A percentile compares a stretch with the other conserved stretches of the same genome.
These are phyloP conservation scores for Promerops cafer DNA, from an alignment of 2,113 vertebrate species.

Conservation along the genomic window DNA sequence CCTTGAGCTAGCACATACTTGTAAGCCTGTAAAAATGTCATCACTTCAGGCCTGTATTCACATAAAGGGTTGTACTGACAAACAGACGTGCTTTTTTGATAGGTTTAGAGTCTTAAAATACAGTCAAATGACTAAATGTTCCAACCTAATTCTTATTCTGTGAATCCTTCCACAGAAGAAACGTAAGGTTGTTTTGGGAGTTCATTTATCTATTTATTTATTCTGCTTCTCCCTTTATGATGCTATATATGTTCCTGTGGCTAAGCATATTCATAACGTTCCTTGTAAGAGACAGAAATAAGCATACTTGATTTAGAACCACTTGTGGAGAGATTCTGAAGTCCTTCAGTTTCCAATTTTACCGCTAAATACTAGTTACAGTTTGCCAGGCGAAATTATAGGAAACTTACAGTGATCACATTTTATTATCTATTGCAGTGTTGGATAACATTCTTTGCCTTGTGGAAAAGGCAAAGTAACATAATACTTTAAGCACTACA, in stretches of 20 bases:
- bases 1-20: neutral
- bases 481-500: neutral
- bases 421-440: neutral
- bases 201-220: too few relatives aligned
- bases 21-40: neutral
- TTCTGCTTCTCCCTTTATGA: neutral
- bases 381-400: neutral
- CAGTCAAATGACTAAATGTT: neutral
- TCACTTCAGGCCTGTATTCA: neutral
- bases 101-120: neutral
- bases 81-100: neutral
- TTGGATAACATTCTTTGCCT: neutral
- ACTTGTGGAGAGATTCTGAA: neutral
- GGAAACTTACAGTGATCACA: neutral
- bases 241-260: neutral
- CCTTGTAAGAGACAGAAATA: neutral
- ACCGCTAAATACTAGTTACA: neutral
- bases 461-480: neutral
- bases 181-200: neutral
- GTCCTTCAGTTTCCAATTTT: neutral
- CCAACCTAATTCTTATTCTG: neutral
- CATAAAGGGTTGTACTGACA: neutral
- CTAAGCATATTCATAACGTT: constrained; percentile 12
- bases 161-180: neutral
- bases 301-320: neutral